Base-by-base conservation (phyloP, 2,888 invertebrate species). In the Lapara coniferarum region DNA sequence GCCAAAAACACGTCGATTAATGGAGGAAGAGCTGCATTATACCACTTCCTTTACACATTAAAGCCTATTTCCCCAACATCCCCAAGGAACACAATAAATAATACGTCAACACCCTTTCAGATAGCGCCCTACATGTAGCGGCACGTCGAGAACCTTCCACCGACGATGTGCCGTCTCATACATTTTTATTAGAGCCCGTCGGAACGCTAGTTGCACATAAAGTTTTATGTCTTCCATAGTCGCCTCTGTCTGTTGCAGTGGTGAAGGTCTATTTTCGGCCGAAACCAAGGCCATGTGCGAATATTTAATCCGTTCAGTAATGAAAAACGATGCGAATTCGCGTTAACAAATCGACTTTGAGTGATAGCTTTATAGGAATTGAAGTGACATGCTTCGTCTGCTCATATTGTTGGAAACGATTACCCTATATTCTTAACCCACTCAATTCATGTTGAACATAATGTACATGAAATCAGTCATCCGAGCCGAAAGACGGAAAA, bases 141-240 rank as follows among this genome's bases (percentile, higher is more conserved):
- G 19, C 12, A 49, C 13, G 55, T 10, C 63, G 19, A 46, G 59
- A 59, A 46, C 44, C 44, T 55, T 55, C 19, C 10, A 8, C 13
- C 63, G 19, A 63, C 49, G 14, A 10, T 13, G 49, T 19, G 14
- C 49, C 7, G 49, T 19, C 19, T 63, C 63, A 49, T 63, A 16
- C 49, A 12, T 63, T 63, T 63, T 63, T 63, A 63, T 63, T 63
- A 49, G 46, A 63, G 49, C 49, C 19, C 19, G 63, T 49, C 63
- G 49, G 63, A 49, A 63, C 19, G 63, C 49, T 63, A 25, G 49
- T 49, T 16, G 49, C 49, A 13, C 49, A 63, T 63, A 63, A 63
- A 49, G 19, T 63, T 63, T 63, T 63, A 63, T 49, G 19, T 19
- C 55, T 19, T 16, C 19, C 10, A 55, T 55, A 10, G 51, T 10